These are phyloP conservation scores for Ricordea florida DNA, from an alignment of 92 coral and sea anemone species.

Conservation along the genomic window DNA sequence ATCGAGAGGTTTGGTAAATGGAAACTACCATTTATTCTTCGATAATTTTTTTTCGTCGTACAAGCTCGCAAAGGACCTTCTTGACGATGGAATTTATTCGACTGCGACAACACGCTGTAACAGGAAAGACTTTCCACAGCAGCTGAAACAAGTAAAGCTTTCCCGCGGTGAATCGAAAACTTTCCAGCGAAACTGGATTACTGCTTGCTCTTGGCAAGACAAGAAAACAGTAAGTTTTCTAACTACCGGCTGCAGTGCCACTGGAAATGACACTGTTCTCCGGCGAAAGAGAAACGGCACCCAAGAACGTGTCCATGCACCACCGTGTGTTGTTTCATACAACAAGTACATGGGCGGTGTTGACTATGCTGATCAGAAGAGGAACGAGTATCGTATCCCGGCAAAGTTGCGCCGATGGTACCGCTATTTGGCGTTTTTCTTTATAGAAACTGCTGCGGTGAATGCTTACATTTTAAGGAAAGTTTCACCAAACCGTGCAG, in stretches of 20 bases:
- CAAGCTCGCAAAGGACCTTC: constrained; percentile 6
- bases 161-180: constrained; percentile 11
- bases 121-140: constrained; percentile 21
- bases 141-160: not conserved
- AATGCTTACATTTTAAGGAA: constrained; percentile 41
- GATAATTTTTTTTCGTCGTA: constrained; percentile 36
- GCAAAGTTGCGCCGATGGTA: constrained; percentile 33
- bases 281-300: constrained; percentile 29
- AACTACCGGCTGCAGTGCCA: constrained; percentile 33
- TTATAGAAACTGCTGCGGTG: constrained; percentile 36
- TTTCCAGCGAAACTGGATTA: constrained; percentile 11
- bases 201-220: constrained; percentile 37
- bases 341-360: constrained; percentile 43
- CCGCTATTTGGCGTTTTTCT: constrained; percentile 29
- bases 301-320: constrained; percentile 21
- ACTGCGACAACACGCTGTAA: constrained; percentile 16
- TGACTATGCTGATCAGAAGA: constrained; percentile 40
- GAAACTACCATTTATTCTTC: constrained; percentile 25
- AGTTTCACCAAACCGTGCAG: constrained; percentile 28
- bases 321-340: constrained; percentile 30
- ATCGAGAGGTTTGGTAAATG: not conserved
- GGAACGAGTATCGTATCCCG: constrained; percentile 28
- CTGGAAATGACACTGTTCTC: not conserved
- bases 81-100: constrained; percentile 21
- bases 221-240: constrained; percentile 33